Conservation (phyloP, 2,113 vertebrate species). For the Peucedramus taeniatus region DNA sequence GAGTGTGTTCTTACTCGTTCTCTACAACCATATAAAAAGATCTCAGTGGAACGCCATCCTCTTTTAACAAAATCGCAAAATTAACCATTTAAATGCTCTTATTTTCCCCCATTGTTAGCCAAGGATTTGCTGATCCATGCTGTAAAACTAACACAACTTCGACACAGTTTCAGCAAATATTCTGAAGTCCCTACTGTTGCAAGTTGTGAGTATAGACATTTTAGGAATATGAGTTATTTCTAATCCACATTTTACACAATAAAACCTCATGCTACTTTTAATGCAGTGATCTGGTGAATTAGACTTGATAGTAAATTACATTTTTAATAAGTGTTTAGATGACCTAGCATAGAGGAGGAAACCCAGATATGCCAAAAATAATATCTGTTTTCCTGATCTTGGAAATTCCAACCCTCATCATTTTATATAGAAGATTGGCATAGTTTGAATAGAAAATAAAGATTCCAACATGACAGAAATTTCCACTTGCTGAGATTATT, state of each 20-base stretch:
- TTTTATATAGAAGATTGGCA: conserved; percentile 39
- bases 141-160: neutral
- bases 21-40: neutral
- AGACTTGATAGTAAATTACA: conserved; percentile 37
- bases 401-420: conserved; percentile 25
- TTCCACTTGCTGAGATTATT: neutral
- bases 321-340: conserved; percentile 48
- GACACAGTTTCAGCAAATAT: neutral
- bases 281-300: neutral
- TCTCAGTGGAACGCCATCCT: neutral
- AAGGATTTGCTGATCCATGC: neutral
- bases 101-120: neutral
- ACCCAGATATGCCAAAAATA: neutral
- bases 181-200: neutral
- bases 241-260: neutral
- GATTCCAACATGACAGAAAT: neutral
- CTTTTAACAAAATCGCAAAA: neutral
- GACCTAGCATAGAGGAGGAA: neutral
- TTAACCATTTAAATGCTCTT: neutral
- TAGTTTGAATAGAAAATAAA: conserved; percentile 22
- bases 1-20: neutral
- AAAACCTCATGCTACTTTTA: neutral
- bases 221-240: neutral
- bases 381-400: conserved; percentile 47
- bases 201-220: neutral